Percentiles rank a stretch among this genome's conserved stretches.
Conservation (phyloP, 92 coral and sea anemone species). For the Parazoanthus swiftii region DNA sequence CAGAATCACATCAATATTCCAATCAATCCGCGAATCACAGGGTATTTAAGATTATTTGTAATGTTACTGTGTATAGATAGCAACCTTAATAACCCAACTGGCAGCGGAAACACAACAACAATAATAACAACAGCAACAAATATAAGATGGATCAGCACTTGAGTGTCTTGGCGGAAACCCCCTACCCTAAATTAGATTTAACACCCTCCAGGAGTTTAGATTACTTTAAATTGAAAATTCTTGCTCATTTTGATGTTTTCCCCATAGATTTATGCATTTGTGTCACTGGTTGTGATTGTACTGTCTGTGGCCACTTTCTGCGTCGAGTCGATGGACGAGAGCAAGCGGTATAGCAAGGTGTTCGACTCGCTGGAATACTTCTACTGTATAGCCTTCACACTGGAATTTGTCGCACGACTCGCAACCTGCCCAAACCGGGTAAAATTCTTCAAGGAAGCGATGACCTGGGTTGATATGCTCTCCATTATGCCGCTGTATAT, state of each 20-base stretch:
- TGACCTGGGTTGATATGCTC: slow-evolving; percentile 95
- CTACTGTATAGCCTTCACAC: slow-evolving; percentile 83
- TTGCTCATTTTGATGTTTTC: background rate
- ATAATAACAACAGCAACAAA: too few relatives aligned
- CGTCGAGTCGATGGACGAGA: slow-evolving; percentile 69
- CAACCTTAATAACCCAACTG: too few relatives aligned
- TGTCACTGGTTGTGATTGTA: slow-evolving; percentile 82
- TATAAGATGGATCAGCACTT: too few relatives aligned
- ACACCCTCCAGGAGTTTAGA: too few relatives aligned
- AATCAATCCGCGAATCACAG: too few relatives aligned
- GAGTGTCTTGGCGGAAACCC: too few relatives aligned
- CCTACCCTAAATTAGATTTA: too few relatives aligned
- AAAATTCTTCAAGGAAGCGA: slow-evolving; percentile 66
- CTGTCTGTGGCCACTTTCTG: slow-evolving; percentile 93
- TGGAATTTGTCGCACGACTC: slow-evolving; percentile 82
- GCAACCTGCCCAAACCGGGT: slow-evolving; percentile 67
- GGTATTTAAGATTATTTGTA: too few relatives aligned
- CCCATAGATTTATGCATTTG: slow-evolving; percentile 80
- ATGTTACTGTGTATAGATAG: too few relatives aligned
- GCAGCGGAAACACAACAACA: too few relatives aligned
- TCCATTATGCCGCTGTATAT: slow-evolving; percentile 93
- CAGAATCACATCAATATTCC: too few relatives aligned
- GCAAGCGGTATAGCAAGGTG: slow-evolving; percentile 9
- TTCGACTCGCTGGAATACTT: slow-evolving; percentile 75
- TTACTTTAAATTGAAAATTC: too few relatives aligned